A percentile compares a stretch with the other conserved stretches of the same genome.
Evolutionary conservation across 2,888 invertebrate species (phyloP).

Genomic region (Anorthoa munda): DNA sequence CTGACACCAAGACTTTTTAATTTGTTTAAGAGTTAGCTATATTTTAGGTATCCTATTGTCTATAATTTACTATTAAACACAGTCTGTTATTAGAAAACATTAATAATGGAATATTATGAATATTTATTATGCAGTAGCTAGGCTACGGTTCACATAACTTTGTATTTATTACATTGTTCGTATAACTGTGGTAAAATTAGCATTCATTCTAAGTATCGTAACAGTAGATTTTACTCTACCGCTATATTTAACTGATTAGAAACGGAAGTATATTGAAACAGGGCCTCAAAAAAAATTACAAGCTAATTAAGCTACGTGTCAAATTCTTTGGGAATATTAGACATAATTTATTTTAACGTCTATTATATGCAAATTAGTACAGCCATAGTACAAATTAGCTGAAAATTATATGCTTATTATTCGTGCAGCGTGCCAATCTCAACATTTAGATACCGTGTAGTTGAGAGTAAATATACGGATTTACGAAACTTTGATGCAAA

Average conservation of each 20-base stretch:
- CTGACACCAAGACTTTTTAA: background rate
- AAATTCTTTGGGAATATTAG: constrained; percentile 13
- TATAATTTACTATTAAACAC: constrained; percentile 1
- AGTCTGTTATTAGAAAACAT: constrained; percentile 16
- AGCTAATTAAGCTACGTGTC: constrained; percentile 3
- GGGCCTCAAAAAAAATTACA: background rate
- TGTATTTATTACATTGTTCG: background rate
- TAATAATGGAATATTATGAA: constrained; percentile 16
- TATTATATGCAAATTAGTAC: constrained; percentile 24
- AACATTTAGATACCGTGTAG: constrained; percentile 31
- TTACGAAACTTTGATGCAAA: constrained; percentile 36
- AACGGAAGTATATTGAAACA: constrained; percentile 1
- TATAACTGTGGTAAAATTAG: constrained; percentile 14
- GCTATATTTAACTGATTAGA: background rate
- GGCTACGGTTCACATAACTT: constrained; percentile 4
- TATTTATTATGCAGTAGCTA: background rate
- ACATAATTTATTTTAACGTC: background rate
- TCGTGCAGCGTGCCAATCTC: constrained; percentile 44
- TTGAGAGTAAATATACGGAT: constrained; percentile 39
- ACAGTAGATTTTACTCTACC: background rate
- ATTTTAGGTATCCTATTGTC: background rate
- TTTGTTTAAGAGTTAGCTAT: background rate
- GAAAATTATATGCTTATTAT: constrained; percentile 44
- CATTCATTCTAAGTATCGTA: constrained; percentile 22
- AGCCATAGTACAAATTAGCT: constrained; percentile 6